Conservation (phyloP, 2,797 vertebrate genomes). For the Liasis olivaceus region DNA sequence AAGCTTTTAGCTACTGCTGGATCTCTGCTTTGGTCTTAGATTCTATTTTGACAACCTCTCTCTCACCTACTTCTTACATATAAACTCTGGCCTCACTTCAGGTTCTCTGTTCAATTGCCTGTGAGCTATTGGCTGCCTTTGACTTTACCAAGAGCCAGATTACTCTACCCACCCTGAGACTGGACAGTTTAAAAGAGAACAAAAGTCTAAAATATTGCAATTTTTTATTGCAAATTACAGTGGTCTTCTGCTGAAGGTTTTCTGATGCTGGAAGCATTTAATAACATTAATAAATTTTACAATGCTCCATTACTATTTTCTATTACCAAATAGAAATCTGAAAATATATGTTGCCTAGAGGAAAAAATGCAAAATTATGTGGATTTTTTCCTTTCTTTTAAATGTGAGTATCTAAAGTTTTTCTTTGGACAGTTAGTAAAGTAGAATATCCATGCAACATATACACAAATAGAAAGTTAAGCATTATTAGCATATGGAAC, state of each 20-base stretch:
- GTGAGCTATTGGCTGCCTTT: not conserved
- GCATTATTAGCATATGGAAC: not conserved
- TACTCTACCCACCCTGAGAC: not conserved
- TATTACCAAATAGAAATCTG: not conserved
- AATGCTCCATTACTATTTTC: constrained; percentile 1
- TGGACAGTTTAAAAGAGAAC: not conserved
- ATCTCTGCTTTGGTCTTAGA: not conserved
- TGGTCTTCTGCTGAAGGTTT: not conserved
- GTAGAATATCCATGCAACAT: not conserved
- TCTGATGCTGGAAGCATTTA: not conserved
- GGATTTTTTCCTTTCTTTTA: not conserved
- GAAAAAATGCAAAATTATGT: not conserved
- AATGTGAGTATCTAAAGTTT: not conserved
- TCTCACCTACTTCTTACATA: not conserved
- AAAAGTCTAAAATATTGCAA: not conserved
- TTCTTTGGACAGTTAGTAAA: not conserved
- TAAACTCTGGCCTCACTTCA: not conserved
- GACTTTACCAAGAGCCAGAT: not conserved
- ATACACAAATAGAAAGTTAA: not conserved
- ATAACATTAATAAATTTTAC: not conserved
- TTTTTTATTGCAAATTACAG: not conserved
- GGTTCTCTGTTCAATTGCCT: not conserved
- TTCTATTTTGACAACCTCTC: not conserved
- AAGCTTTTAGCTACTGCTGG: not conserved
- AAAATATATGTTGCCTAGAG: not conserved